phyloP scores from a whole-genome alignment of 2,888 invertebrate species.

The Peribatodes rhomboidaria region DNA sequence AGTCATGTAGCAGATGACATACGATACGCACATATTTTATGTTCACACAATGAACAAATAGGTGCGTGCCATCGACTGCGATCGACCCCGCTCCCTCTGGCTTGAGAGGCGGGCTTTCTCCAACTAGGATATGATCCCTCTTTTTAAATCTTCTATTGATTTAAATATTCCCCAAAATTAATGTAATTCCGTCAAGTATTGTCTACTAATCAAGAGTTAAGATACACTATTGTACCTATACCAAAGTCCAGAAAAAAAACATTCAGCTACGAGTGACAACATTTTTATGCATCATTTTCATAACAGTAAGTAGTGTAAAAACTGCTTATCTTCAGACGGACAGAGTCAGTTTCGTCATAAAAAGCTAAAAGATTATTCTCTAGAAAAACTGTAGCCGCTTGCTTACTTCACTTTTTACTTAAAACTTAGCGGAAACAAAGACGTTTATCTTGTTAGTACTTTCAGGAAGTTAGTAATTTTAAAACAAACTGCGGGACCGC shows the following conservation, averaged over 20 bases:
- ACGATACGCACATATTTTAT: too few relatives aligned
- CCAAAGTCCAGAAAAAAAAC: background rate
- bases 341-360: constrained; percentile 13
- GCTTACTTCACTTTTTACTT: constrained; percentile 31
- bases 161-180: too few relatives aligned
- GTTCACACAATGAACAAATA: too few relatives aligned
- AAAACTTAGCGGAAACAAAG: constrained; percentile 32
- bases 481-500: constrained; percentile 31
- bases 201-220: too few relatives aligned
- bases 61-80: too few relatives aligned
- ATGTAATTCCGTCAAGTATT: too few relatives aligned
- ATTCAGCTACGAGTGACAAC: background rate
- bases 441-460: constrained; percentile 36
- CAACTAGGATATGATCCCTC: too few relatives aligned
- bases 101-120: too few relatives aligned
- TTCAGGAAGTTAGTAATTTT: constrained; percentile 33
- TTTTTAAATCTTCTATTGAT: too few relatives aligned
- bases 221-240: background rate
- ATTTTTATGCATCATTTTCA: too few relatives aligned
- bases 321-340: background rate
- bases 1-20: too few relatives aligned
- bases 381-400: constrained; percentile 18
- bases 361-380: constrained; percentile 11
- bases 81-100: too few relatives aligned
- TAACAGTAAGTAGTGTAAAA: background rate